A percentile compares a stretch with the other conserved stretches of the same genome.
These are phyloP conservation scores for Todiramphus chloris DNA, from an alignment of 2,113 vertebrate genomes.

Conservation along the genomic window DNA sequence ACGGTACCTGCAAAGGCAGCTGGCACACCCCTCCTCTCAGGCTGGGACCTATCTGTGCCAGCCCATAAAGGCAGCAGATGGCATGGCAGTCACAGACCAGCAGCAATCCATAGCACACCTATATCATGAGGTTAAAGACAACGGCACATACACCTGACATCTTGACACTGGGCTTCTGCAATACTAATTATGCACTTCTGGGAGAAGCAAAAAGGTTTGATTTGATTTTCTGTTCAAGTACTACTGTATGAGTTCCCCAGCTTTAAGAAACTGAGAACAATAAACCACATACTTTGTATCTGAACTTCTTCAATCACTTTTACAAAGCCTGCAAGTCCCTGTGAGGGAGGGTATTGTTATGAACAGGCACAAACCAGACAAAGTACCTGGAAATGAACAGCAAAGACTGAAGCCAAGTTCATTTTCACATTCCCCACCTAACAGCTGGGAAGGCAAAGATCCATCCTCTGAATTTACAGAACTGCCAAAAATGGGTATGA, in stretches of 20 bases:
- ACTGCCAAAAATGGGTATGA: neutral
- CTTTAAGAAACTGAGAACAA: neutral
- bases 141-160: neutral
- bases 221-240: neutral
- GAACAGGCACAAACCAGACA: neutral
- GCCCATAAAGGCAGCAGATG: constrained; percentile 15
- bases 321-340: neutral
- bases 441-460: neutral
- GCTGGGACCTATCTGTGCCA: neutral
- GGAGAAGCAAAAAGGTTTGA: neutral
- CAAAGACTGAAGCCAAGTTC: neutral
- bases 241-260: neutral
- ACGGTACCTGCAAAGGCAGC: neutral
- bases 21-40: neutral
- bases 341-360: neutral
- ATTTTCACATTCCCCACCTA: neutral
- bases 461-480: neutral
- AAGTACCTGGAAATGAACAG: neutral
- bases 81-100: neutral
- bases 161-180: neutral
- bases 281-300: neutral
- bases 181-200: neutral
- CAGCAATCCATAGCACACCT: neutral
- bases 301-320: neutral
- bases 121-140: neutral